Evolutionary conservation across 2,113 vertebrate genomes (phyloP).

Genomic region (Saguinus imperator): DNA sequence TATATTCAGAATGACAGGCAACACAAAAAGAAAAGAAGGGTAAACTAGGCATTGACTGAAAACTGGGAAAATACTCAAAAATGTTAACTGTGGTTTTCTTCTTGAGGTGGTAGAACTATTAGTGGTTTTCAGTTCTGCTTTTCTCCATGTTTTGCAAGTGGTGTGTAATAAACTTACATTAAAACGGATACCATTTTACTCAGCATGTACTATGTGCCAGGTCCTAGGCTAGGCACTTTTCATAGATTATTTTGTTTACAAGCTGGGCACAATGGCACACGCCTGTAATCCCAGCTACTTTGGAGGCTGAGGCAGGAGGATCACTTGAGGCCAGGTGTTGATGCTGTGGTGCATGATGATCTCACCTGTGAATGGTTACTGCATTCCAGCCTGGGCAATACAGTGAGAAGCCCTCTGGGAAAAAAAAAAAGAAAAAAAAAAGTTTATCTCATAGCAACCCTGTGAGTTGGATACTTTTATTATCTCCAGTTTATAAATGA

Average conservation of each 20-base stretch:
- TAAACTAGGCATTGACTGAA: neutral
- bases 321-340: neutral
- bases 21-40: neutral
- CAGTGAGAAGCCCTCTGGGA: neutral
- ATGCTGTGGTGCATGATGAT: neutral
- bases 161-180: neutral
- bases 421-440: neutral
- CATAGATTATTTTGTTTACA: neutral
- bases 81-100: no score
- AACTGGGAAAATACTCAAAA: neutral
- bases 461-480: neutral
- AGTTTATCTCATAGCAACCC: neutral
- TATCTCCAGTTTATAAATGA: neutral
- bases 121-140: slow-evolving; percentile 1
- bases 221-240: neutral
- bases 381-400: neutral
- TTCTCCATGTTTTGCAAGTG: slow-evolving; percentile 2
- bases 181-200: neutral
- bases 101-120: neutral
- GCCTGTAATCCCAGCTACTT: neutral
- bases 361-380: neutral
- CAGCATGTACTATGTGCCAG: neutral
- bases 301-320: neutral
- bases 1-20: slow-evolving; percentile 8
- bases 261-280: neutral